Evolutionary conservation across 2,888 invertebrate genomes (phyloP).

Genomic region (Galerucella pusilla): DNA sequence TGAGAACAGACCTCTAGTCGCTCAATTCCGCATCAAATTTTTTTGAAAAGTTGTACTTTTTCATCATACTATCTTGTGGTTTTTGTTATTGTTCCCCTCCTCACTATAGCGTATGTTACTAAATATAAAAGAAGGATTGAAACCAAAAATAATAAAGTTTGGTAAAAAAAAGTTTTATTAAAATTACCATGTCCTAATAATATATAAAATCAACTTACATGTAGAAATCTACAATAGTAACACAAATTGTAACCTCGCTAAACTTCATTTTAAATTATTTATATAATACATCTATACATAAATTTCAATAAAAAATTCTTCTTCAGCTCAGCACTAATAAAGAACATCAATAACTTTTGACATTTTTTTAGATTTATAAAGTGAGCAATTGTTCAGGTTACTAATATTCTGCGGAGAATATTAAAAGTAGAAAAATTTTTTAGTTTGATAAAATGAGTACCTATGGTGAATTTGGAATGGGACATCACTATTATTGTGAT

Average conservation of each 20-base stretch:
- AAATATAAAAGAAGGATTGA: not conserved
- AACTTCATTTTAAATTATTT: conserved; percentile 13
- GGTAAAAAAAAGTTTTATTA: conserved; percentile 18
- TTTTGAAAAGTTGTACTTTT: too few relatives aligned
- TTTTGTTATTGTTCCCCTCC: too few relatives aligned
- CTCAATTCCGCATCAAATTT: too few relatives aligned
- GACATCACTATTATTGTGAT: not conserved
- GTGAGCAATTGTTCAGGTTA: conserved; percentile 61
- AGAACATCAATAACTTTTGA: conserved; percentile 25
- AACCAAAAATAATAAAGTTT: not conserved
- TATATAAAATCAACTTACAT: conserved; percentile 6
- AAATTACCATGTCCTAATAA: conserved; percentile 8
- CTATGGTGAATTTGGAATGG: not conserved
- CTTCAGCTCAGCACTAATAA: conserved; percentile 17
- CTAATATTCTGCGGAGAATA: conserved; percentile 50
- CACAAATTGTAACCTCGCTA: conserved; percentile 15
- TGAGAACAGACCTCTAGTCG: too few relatives aligned
- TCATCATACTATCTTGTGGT: too few relatives aligned
- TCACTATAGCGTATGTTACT: not conserved
- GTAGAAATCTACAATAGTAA: conserved; percentile 36
- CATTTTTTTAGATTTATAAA: conserved; percentile 28
- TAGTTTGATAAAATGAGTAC: not conserved
- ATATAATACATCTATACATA: conserved; percentile 23
- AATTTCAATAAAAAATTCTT: conserved; percentile 12
- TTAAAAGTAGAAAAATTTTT: conserved; percentile 35